Conservation (phyloP, 2,888 invertebrate species). For the Ectemnius lituratus region DNA sequence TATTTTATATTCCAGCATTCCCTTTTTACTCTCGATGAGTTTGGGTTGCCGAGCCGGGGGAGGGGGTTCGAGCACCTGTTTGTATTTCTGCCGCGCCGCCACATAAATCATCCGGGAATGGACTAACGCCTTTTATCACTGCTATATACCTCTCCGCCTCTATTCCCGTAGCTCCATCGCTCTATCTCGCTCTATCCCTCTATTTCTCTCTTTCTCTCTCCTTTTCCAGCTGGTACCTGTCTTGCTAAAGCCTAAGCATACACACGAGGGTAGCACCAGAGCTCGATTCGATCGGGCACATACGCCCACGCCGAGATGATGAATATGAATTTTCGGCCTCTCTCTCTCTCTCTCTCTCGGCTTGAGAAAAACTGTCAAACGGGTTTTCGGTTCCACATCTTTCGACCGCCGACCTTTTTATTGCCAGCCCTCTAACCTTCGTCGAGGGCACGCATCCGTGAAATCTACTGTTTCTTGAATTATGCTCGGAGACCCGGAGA, state of each 20-base stretch:
- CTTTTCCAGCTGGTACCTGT: slow-evolving; percentile 3
- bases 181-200: slow-evolving; percentile 6
- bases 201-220: slow-evolving; percentile 26
- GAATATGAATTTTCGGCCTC: slow-evolving; percentile 61
- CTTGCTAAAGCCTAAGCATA: slow-evolving; percentile 1
- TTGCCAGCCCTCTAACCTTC: slow-evolving; percentile 24
- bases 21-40: slow-evolving; percentile 62
- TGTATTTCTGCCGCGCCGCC: slow-evolving; percentile 72
- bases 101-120: slow-evolving; percentile 73
- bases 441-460: slow-evolving; percentile 44
- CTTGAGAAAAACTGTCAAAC: slow-evolving; percentile 58
- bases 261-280: slow-evolving; percentile 18
- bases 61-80: slow-evolving; percentile 71
- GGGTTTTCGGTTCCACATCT: slow-evolving; percentile 31
- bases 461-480: slow-evolving; percentile 49
- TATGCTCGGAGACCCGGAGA: slow-evolving; percentile 14
- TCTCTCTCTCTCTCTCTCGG: no score
- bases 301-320: slow-evolving; percentile 55
- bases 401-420: slow-evolving; percentile 37
- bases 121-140: slow-evolving; percentile 72
- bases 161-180: neutral
- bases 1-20: slow-evolving; percentile 53
- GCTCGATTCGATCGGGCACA: slow-evolving; percentile 30
- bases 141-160: slow-evolving; percentile 44
- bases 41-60: slow-evolving; percentile 51